Evolutionary conservation across 2,113 vertebrate species (phyloP), one percentile per base, ranked within the genome.

Genomic region (Butorides virescens): DNA sequence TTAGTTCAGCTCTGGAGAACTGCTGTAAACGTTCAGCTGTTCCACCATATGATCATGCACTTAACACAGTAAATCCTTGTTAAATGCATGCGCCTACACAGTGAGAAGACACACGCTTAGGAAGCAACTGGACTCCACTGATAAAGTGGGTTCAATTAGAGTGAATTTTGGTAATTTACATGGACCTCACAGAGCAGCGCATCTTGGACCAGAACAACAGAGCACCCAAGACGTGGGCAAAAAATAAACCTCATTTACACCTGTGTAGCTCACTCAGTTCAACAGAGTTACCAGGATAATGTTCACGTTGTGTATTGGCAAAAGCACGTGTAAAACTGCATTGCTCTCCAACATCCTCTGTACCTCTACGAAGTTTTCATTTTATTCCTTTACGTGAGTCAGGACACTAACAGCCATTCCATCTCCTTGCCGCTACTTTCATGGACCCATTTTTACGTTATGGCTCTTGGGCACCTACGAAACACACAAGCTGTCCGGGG

Each of bases 391-490:
- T 19, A 72, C 67, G 19, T 36, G 39, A 65, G 34, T 29, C 32
- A 36, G 27, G n/a, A 70, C 8, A 61, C 25, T 17, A 87, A 29
- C 13, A 78, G 70, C 36, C 9, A 36, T 1, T 47, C 4, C 5
- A 10, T 21, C 71, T 79, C 50, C 72, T 74, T 67, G 36, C 36
- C 7, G 5, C 19, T 17, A n/a, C 44, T 65, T 75, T 68, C 27
- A 42, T 1, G 2, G 58, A 74, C 26, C 10, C 0, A 0, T n/a
- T 70, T 59, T 65, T 61, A 68, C 30, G 53, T 74, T 65, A 26
- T 15, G 34, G 77, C 58, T 88, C 32, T 62, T 10, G 52, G 36
- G 36, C n/a, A 76, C 39, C 73, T 75, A 10, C 2, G 12, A 92
- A 91, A 75, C 66, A 76, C 21, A n/a, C 15, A 44, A 61, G 36